These are phyloP conservation scores for Colossoma macropomum DNA, from an alignment of 2,113 vertebrate species.

Conservation along the genomic window DNA sequence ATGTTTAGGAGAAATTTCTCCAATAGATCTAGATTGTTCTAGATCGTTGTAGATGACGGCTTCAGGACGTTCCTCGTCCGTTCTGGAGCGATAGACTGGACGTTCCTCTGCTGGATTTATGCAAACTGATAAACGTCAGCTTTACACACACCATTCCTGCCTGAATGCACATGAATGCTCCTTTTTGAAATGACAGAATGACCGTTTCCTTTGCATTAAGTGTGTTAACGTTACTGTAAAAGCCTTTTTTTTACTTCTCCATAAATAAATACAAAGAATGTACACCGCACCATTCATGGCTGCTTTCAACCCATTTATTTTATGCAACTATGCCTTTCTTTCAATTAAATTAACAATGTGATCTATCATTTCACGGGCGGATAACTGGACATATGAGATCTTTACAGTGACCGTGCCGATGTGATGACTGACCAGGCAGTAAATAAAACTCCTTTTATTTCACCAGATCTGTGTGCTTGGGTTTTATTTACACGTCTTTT, in stretches of 20 bases:
- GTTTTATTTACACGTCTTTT: not conserved
- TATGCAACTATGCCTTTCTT: slow-evolving; percentile 75
- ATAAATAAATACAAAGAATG: slow-evolving; percentile 70
- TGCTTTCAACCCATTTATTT: slow-evolving; percentile 63
- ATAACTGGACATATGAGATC: slow-evolving; percentile 60
- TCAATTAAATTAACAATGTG: slow-evolving; percentile 64
- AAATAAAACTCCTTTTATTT: slow-evolving; percentile 49
- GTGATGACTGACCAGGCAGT: slow-evolving; percentile 13
- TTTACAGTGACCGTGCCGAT: slow-evolving; percentile 29
- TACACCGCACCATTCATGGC: slow-evolving; percentile 69
- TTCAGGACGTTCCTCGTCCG: slow-evolving; percentile 14
- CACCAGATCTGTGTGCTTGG: slow-evolving; percentile 1
- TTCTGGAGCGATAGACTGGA: not conserved
- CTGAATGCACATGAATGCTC: not conserved
- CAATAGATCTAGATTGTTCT: not conserved
- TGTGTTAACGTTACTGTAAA: slow-evolving; percentile 2
- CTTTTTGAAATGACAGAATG: slow-evolving; percentile 20
- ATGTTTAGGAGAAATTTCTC: not conserved
- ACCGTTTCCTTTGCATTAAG: not conserved
- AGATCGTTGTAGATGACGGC: not conserved
- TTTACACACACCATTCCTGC: not conserved
- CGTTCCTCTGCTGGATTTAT: slow-evolving; percentile 7
- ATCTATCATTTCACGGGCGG: slow-evolving; percentile 67
- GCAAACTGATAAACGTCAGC: not conserved
- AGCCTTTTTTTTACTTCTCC: not conserved